Conservation (phyloP, 2,113 vertebrate genomes). For the Nymphicus hollandicus region DNA sequence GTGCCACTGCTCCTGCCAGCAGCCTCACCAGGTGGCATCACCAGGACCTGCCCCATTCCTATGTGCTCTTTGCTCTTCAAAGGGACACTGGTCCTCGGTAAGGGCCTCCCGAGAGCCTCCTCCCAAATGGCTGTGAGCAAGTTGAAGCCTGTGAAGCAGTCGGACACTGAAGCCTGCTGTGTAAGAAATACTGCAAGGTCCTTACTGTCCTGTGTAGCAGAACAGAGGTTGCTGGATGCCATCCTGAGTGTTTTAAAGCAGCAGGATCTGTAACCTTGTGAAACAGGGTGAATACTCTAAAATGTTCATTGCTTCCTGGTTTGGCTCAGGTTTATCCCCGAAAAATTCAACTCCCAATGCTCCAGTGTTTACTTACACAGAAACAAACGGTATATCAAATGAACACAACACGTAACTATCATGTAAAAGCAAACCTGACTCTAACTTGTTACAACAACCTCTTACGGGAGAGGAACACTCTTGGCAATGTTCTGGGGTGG, state of each 20-base stretch:
- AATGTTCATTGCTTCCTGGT: background rate
- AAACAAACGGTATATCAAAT: background rate
- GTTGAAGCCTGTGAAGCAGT: background rate
- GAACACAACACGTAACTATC: background rate
- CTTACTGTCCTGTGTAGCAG: background rate
- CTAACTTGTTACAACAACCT: background rate
- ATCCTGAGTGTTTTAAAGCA: conserved; percentile 26
- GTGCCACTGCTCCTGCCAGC: background rate
- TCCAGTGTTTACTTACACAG: background rate
- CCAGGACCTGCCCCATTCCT: background rate
- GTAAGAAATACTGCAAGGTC: background rate
- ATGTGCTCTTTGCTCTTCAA: background rate
- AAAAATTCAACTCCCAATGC: background rate
- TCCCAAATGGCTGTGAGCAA: background rate
- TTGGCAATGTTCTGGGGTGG: background rate
- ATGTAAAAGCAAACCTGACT: background rate
- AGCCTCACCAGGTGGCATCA: background rate
- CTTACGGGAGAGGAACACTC: background rate
- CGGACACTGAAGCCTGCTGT: background rate
- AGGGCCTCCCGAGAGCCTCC: background rate
- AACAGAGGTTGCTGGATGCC: background rate
- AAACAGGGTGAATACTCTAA: background rate
- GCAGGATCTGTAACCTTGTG: background rate
- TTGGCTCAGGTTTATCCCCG: conserved; percentile 8
- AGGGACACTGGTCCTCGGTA: background rate